Conservation (phyloP, 2,113 vertebrate genomes). For the Bombycilla garrulus region DNA sequence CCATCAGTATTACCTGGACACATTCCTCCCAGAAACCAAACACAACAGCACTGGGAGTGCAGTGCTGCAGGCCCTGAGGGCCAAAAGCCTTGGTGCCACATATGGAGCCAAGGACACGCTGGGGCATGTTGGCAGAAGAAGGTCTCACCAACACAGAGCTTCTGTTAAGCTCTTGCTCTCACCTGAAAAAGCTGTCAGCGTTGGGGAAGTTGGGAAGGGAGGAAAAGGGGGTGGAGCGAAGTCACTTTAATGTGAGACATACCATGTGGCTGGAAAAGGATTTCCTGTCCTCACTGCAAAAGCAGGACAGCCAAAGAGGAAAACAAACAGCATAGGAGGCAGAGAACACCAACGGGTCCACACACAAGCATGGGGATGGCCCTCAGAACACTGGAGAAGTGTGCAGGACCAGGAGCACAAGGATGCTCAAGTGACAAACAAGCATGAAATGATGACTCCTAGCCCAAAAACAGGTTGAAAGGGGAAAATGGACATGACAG, state of each 20-base stretch:
- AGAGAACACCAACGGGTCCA: background rate
- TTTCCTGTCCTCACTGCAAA: background rate
- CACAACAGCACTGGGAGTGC: fast-evolving
- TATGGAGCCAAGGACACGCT: fast-evolving
- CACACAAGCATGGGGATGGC: background rate
- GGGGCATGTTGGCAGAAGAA: fast-evolving
- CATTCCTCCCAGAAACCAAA: background rate
- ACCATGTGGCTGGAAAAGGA: background rate
- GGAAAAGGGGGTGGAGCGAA: background rate
- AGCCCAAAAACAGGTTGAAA: background rate
- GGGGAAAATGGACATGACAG: fast-evolving
- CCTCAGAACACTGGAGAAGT: fast-evolving
- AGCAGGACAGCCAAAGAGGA: background rate
- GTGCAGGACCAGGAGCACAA: fast-evolving
- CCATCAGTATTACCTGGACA: background rate
- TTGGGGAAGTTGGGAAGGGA: background rate
- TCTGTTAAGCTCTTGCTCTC: background rate
- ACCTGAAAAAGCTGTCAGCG: fast-evolving
- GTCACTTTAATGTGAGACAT: background rate
- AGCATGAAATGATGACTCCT: background rate
- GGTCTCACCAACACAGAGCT: background rate
- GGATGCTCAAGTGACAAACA: background rate
- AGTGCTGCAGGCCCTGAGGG: background rate
- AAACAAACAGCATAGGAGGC: background rate
- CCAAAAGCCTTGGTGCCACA: background rate